Evolutionary conservation across 2,113 vertebrate genomes (phyloP).

Genomic region (Scophthalmus maximus): DNA sequence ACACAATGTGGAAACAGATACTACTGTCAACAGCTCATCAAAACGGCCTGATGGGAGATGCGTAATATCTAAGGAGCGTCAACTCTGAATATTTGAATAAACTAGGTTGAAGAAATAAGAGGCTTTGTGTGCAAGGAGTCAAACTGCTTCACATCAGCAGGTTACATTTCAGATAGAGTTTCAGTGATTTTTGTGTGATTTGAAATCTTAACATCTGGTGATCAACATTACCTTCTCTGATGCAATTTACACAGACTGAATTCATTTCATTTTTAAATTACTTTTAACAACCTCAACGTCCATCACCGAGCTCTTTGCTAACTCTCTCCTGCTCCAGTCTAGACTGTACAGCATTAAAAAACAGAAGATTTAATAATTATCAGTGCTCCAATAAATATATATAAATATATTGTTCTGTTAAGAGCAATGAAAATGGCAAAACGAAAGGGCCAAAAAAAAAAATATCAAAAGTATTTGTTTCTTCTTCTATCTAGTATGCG

Average conservation of each 20-base stretch:
- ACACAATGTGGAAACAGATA: conserved; percentile 54
- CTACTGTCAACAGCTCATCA: conserved; percentile 68
- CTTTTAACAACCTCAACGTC: not conserved
- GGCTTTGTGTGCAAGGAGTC: conserved; percentile 32
- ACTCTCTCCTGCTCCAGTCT: not conserved
- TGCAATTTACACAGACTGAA: not conserved
- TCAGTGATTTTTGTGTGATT: conserved; percentile 8
- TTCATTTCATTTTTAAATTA: not conserved
- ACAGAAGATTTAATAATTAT: too few relatives aligned
- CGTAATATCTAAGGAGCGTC: conserved; percentile 49
- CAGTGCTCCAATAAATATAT: not conserved
- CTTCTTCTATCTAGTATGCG: not conserved
- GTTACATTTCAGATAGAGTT: conserved; percentile 16
- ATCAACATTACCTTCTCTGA: not conserved
- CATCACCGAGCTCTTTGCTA: not conserved
- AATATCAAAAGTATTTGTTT: not conserved
- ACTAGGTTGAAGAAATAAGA: conserved; percentile 31
- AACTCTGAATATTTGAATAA: conserved; percentile 35
- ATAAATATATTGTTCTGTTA: not conserved
- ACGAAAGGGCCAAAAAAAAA: not conserved
- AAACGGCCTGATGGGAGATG: conserved; percentile 52
- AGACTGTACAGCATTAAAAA: too few relatives aligned
- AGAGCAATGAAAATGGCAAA: not conserved
- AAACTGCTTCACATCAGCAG: conserved; percentile 35
- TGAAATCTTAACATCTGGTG: conserved; percentile 7